Evolutionary conservation across 2,888 invertebrate genomes (phyloP), one percentile per base, ranked within the genome.

Genomic region (Sceliomorpha sp.): DNA sequence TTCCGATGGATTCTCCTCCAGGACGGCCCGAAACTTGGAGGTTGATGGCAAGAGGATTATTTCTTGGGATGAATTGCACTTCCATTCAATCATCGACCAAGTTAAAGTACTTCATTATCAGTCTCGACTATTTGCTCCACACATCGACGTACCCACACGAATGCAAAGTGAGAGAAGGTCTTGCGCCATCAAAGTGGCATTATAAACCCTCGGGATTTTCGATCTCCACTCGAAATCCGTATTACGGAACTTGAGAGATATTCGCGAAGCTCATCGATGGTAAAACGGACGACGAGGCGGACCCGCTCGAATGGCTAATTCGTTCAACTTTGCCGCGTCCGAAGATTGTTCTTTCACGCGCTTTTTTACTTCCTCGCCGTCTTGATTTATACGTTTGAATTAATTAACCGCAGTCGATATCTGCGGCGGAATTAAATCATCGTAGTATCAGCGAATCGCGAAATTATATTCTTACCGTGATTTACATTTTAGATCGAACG

Each of bases 181-280:
- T 29, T 50, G 31, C 17, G 64, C 45, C 50, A 64, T 56, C 64
- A 51, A 50, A 64, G 48, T 50, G 45, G 44, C 55, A 56, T 56
- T 56, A 64, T 29, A 39, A 66, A 53, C 32, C 40, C 36, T 12
- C 42, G 32, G 44, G 44, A 51, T 53, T 48, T 55, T 47, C 39
- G 62, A 62, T 39, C 51, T 15, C 39, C 26, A n/a, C 14, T 14
- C 44, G 36, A 66, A 66, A 66, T 51, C 58, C 51, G 45, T 26
- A 58, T 58, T 51, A 59, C 44, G 20, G n/a, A 45, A 53, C 34
- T 56, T 56, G 34, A 40, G 39, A 40, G 51, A 40, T 59, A 59
- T 32, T 59, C 45, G 14, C 24, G 14, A 26, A 15, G 31, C 5
- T 8, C 20, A 6, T 12, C 39, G 37, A n/a, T 12, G 32, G 40